phyloP scores from a whole-genome alignment of 2,888 invertebrate genomes.

The Thalpophila matura region DNA sequence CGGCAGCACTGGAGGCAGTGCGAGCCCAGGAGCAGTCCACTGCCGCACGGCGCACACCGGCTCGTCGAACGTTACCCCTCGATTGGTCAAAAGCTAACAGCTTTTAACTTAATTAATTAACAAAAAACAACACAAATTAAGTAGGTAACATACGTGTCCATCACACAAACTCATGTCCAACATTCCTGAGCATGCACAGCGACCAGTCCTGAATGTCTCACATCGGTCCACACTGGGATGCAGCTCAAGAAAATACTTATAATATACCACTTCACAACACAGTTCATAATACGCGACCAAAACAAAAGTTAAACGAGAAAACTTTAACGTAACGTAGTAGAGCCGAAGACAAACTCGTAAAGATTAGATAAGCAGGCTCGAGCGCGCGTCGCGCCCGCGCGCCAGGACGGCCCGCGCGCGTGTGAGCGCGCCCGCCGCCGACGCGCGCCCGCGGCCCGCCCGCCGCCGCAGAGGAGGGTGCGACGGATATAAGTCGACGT shows the following conservation, averaged over 20 bases:
- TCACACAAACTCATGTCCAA: conserved; percentile 4
- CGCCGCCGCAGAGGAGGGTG: conserved; percentile 29
- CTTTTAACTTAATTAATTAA: too few relatives aligned
- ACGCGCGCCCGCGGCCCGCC: background rate
- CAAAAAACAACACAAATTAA: too few relatives aligned
- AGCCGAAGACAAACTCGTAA: background rate
- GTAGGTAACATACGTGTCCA: background rate
- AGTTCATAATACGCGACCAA: conserved; percentile 11
- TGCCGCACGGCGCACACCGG: background rate
- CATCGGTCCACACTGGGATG: background rate
- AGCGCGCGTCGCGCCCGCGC: background rate
- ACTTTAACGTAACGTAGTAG: background rate
- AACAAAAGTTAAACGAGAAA: conserved; percentile 8
- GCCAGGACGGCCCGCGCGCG: background rate
- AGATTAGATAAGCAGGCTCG: conserved; percentile 1
- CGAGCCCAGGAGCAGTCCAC: background rate
- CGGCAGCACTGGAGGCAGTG: background rate
- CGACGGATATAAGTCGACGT: conserved; percentile 59
- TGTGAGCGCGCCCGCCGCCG: conserved; percentile 26
- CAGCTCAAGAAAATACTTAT: conserved; percentile 1
- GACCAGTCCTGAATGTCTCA: background rate
- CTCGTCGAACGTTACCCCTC: background rate
- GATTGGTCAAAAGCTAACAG: conserved; percentile 3
- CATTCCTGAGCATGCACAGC: background rate
- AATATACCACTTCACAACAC: conserved; percentile 43